Evolutionary conservation across 1,140 invertebrate species (phyloP), one percentile per base, ranked within the genome.

Genomic region (Samia ricini): DNA sequence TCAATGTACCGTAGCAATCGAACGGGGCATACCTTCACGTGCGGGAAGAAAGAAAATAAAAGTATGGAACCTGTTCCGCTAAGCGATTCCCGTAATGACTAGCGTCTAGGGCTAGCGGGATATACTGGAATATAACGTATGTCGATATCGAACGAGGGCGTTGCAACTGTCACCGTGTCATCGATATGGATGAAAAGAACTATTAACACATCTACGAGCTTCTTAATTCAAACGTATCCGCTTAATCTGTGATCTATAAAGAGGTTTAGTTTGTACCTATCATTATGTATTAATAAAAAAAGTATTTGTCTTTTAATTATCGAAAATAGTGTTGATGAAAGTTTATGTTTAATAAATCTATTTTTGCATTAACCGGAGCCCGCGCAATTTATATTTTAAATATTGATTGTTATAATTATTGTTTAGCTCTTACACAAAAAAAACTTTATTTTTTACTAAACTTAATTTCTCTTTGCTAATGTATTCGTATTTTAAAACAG

Each of bases 81-180:
- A 81, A 69, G 82, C 65, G 70, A 75, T 68, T 77, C 79, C 76
- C 73, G 81, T 83, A 82, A 83, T 81, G 74, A 83, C 74, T 79
- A 64, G 70, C 67, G 65, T 71, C 75, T 79, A 75, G 71, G 70
- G 67, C 21, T 74, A 73, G 68, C 69, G 67, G 69, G 68, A 68
- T 56, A 20, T 48, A 49, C 20, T 21, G 56, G 42, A 52, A 68
- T 55, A 62, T 68, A n/a, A n/a, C 64, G 69, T 61, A 48, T 55
- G 33, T 61, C 64, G 63, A 69, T 64, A 67, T 19, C n/a, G 50
- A 61, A 57, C 15, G 36, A 23, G 12, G 4, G n/a, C 33, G 15
- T 42, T 42, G n/a, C 12, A 42, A 42, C 33, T 42, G 33, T 15
- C n/a, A 42, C 10, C 33, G 15, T 42, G 33, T 15, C 1, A 4